Percentiles rank a stretch among this genome's conserved stretches.
Evolutionary conservation across 2,797 vertebrate genomes (phyloP).

Genomic region (Eptatretus atami): DNA sequence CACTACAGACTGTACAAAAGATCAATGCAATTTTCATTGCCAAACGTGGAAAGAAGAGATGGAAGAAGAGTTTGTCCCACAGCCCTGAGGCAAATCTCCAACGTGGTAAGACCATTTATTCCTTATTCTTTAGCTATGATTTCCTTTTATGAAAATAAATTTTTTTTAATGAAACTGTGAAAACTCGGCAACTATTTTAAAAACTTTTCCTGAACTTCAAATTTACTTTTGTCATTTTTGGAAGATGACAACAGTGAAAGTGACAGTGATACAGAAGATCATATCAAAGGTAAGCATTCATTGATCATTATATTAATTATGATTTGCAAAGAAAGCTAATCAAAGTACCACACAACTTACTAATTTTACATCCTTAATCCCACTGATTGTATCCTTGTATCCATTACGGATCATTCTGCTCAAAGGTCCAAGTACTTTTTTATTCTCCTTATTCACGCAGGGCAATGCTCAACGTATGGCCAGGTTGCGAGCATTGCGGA

Average conservation of each 20-base stretch:
- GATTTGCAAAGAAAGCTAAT: too few relatives aligned
- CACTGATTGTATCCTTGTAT: too few relatives aligned
- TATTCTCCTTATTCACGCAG: constrained; percentile 15
- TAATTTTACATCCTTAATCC: too few relatives aligned
- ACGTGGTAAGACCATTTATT: constrained; percentile 29
- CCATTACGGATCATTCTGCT: too few relatives aligned
- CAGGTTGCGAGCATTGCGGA: constrained; percentile 70
- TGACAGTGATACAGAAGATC: constrained; percentile 96
- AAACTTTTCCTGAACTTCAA: not conserved
- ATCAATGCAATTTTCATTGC: constrained; percentile 94
- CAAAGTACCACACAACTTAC: too few relatives aligned
- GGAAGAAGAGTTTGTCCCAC: constrained; percentile 73
- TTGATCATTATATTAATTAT: too few relatives aligned
- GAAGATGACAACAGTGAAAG: constrained; percentile 97
- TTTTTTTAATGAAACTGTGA: too few relatives aligned
- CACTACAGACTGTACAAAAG: constrained; percentile 64
- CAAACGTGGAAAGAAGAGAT: constrained; percentile 85
- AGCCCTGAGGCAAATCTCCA: constrained; percentile 62
- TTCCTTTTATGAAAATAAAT: too few relatives aligned
- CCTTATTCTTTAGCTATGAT: not conserved
- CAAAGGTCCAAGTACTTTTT: too few relatives aligned
- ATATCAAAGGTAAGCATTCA: constrained; percentile 69
- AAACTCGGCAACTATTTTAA: too few relatives aligned
- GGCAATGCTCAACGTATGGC: constrained; percentile 78
- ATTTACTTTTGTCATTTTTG: constrained; percentile 16